These are phyloP conservation scores for Megalonaias nervosa DNA, from an alignment of 1,140 invertebrate genomes.

Conservation along the genomic window DNA sequence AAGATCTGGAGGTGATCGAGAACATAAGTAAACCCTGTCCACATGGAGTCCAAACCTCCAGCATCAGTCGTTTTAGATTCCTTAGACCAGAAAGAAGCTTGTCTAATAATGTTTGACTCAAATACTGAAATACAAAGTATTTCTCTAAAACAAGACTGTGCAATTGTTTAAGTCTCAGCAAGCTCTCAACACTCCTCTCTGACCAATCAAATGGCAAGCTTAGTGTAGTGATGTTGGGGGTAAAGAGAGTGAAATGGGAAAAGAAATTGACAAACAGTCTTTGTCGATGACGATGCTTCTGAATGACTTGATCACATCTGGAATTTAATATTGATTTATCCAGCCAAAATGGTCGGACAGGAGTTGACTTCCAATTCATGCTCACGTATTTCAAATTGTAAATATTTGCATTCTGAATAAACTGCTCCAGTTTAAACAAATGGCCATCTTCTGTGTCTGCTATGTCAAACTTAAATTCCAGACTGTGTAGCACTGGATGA, in stretches of 20 bases:
- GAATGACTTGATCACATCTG: constrained; percentile 50
- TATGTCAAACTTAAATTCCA: constrained; percentile 68
- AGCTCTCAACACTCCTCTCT: constrained; percentile 50
- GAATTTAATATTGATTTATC: constrained; percentile 30
- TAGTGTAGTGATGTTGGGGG: constrained; percentile 57
- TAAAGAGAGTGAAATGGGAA: constrained; percentile 54
- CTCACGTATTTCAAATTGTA: constrained; percentile 52
- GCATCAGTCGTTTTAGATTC: constrained; percentile 48
- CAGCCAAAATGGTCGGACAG: constrained; percentile 58
- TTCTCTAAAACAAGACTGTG: constrained; percentile 64
- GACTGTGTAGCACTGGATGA: constrained; percentile 52
- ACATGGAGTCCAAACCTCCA: constrained; percentile 68
- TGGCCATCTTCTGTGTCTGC: constrained; percentile 57
- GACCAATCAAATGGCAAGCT: constrained; percentile 69
- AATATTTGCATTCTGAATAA: constrained; percentile 46
- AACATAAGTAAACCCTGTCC: constrained; percentile 52
- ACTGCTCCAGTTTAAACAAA: constrained; percentile 47
- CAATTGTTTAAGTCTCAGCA: constrained; percentile 57
- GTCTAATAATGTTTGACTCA: constrained; percentile 54
- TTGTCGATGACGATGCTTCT: constrained; percentile 53
- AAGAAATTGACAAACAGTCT: constrained; percentile 64
- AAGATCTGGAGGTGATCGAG: constrained; percentile 46
- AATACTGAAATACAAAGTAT: constrained; percentile 63
- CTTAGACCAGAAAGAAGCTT: constrained; percentile 47
- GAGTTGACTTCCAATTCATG: constrained; percentile 69